phyloP scores from a whole-genome alignment of 35 echinoderm and acorn worm genomes.

The Diadema setosum region DNA sequence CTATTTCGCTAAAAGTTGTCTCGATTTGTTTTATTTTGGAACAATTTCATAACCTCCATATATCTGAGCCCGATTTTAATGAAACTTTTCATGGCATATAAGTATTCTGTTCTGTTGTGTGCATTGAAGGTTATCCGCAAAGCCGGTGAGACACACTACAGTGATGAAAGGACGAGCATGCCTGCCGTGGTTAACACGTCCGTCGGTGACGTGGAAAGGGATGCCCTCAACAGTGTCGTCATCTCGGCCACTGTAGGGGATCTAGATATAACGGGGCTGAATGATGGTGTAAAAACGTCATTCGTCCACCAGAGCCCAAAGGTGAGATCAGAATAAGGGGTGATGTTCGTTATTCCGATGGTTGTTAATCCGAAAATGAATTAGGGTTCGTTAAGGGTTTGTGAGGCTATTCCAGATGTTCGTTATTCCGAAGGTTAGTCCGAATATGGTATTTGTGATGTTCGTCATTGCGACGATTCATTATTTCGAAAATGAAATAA shows the following conservation, averaged over 20 bases:
- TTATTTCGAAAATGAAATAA: too few species aligned
- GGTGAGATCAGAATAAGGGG: background rate
- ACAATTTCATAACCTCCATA: too few species aligned
- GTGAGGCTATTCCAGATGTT: too few species aligned
- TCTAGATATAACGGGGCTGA: conserved; percentile 2
- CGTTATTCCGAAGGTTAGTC: too few species aligned
- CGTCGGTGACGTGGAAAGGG: background rate
- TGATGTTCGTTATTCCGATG: background rate
- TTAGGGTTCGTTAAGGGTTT: too few species aligned
- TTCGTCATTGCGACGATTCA: too few species aligned
- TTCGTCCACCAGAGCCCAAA: conserved; percentile 1
- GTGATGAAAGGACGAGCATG: background rate
- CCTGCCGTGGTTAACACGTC: background rate
- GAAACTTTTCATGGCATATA: too few species aligned
- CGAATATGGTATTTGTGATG: too few species aligned
- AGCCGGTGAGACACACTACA: background rate
- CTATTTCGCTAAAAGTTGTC: too few species aligned
- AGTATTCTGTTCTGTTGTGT: background rate
- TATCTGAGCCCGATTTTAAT: too few species aligned
- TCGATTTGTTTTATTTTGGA: too few species aligned
- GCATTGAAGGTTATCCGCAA: background rate
- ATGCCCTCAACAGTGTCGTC: conserved; percentile 45
- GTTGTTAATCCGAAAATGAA: background rate
- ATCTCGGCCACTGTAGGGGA: conserved; percentile 34
- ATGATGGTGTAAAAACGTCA: conserved; percentile 7